Evolutionary conservation across 2,888 invertebrate species (phyloP).

Genomic region (Lasioglossum villosulum): DNA sequence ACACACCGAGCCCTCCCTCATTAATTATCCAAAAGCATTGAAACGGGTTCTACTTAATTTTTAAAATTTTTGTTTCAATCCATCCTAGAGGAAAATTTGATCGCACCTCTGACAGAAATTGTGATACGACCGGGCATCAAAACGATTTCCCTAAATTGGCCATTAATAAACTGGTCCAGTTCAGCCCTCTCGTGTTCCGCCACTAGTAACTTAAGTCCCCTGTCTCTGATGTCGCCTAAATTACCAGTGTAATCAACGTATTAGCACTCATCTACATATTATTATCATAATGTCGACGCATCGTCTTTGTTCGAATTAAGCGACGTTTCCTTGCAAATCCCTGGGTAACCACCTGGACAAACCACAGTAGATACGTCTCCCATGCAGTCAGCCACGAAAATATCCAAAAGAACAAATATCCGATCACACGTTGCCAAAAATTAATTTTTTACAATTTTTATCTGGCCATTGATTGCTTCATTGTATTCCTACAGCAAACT

Average conservation of each 20-base stretch:
- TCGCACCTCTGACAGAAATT: neutral
- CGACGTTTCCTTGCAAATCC: constrained; percentile 7
- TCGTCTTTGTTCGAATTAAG: neutral
- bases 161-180: constrained; percentile 1
- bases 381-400: neutral
- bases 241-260: constrained; percentile 20
- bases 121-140: neutral
- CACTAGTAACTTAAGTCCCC: constrained; percentile 6
- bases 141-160: neutral
- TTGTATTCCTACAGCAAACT: too few species aligned
- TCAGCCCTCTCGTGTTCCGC: constrained; percentile 4
- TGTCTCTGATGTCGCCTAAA: constrained; percentile 5
- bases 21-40: too few species aligned
- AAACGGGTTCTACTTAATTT: neutral
- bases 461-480: neutral
- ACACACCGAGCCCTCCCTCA: too few species aligned
- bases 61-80: neutral
- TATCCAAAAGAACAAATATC: neutral
- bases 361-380: neutral
- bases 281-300: constrained; percentile 23
- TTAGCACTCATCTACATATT: constrained; percentile 29
- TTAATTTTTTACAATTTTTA: neutral
- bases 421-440: neutral
- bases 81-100: neutral
- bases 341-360: neutral